phyloP scores from a whole-genome alignment of 2,888 invertebrate species.

The Bimastos eiseni region DNA sequence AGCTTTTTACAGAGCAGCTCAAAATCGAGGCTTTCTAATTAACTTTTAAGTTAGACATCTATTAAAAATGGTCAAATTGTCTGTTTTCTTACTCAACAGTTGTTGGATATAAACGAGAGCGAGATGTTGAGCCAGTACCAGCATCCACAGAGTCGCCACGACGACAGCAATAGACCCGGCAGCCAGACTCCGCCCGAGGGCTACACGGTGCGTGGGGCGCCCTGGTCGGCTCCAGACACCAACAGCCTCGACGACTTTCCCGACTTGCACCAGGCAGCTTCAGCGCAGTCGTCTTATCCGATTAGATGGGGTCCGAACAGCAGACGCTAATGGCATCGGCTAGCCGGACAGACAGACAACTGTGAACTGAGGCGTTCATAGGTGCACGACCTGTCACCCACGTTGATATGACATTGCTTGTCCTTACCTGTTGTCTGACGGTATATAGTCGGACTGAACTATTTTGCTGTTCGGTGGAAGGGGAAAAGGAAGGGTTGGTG shows the following conservation, averaged over 20 bases:
- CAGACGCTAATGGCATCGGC: neutral
- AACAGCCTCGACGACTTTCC: slow-evolving; percentile 29
- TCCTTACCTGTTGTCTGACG: slow-evolving; percentile 13
- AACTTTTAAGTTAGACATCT: neutral
- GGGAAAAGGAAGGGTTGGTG: neutral
- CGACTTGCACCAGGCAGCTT: slow-evolving; percentile 27
- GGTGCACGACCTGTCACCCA: neutral
- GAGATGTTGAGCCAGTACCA: slow-evolving; percentile 57
- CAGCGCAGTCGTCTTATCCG: neutral
- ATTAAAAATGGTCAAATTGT: too few relatives aligned
- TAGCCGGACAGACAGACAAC: neutral
- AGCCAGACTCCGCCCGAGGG: slow-evolving; percentile 42
- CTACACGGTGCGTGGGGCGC: slow-evolving; percentile 60
- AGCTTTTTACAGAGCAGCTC: neutral
- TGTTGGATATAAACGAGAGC: slow-evolving; percentile 61
- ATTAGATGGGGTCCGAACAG: slow-evolving; percentile 3
- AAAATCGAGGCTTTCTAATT: neutral
- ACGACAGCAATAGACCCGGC: slow-evolving; percentile 9
- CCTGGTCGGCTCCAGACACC: slow-evolving; percentile 50
- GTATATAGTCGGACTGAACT: slow-evolving; percentile 13
- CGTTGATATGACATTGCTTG: neutral
- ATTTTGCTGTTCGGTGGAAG: slow-evolving; percentile 9
- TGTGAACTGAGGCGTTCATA: neutral
- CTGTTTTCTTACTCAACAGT: slow-evolving; percentile 47
- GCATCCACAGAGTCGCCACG: slow-evolving; percentile 51